phyloP scores from a whole-genome alignment of 2,888 invertebrate genomes.

The Mayetiola destructor region DNA sequence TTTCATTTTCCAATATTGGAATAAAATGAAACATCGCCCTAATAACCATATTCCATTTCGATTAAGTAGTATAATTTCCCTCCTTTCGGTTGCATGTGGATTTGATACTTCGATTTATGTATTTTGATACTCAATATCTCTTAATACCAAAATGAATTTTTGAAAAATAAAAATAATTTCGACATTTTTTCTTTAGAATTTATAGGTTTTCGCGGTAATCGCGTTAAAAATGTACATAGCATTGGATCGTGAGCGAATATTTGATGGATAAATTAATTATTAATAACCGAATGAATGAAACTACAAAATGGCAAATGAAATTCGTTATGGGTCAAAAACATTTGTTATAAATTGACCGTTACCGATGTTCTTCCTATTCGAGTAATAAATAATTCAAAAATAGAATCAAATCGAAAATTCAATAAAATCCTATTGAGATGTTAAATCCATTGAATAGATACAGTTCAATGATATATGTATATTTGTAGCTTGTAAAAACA shows the following conservation, averaged over 20 bases:
- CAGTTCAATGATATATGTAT: background rate
- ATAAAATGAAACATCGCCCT: no score
- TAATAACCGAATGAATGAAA: background rate
- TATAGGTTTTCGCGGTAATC: conserved; percentile 9
- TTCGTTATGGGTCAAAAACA: conserved; percentile 2
- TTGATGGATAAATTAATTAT: no score
- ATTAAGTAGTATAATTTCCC: no score
- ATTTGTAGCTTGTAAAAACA: background rate
- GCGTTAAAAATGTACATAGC: background rate
- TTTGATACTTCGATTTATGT: no score
- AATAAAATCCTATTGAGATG: conserved; percentile 9
- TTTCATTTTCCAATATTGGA: no score
- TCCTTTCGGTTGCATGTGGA: no score
- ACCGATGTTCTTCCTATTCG: background rate
- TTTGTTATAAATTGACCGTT: background rate
- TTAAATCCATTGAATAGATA: background rate
- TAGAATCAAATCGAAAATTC: conserved; percentile 1
- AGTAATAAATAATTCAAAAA: background rate
- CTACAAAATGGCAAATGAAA: background rate
- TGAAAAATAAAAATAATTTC: no score
- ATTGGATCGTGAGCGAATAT: background rate
- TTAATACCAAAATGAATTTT: no score
- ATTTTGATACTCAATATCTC: no score
- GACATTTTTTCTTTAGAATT: conserved; percentile 3
- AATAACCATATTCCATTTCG: no score